These are phyloP conservation scores for Aphrophora alni DNA, from an alignment of 2,888 invertebrate genomes.

Conservation along the genomic window DNA sequence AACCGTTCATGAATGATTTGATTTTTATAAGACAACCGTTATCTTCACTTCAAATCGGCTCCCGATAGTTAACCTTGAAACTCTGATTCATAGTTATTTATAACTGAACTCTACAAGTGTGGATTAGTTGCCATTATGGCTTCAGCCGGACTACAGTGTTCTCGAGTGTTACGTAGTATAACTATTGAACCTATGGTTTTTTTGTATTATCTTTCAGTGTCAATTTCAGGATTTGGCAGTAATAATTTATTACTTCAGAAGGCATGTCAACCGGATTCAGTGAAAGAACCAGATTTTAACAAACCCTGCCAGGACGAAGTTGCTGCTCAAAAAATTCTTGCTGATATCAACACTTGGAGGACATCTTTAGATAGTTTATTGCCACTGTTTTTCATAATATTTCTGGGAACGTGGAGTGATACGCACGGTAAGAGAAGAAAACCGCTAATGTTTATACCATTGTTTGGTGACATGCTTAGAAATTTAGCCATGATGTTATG, in stretches of 20 bases:
- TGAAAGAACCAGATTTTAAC: background rate
- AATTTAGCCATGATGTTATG: conserved; percentile 24
- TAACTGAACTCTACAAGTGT: no score
- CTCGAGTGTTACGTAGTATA: background rate
- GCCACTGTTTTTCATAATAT: conserved; percentile 39
- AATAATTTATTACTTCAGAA: conserved; percentile 38
- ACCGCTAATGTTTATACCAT: conserved; percentile 43
- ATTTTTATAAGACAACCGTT: no score
- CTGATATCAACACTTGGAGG: conserved; percentile 42
- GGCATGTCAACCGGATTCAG: conserved; percentile 34
- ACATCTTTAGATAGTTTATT: conserved; percentile 33
- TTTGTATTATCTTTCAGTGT: conserved; percentile 32
- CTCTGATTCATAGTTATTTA: no score
- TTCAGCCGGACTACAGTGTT: background rate
- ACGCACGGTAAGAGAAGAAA: conserved; percentile 43
- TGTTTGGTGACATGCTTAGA: conserved; percentile 40
- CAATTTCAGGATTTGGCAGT: conserved; percentile 25
- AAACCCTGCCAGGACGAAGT: background rate
- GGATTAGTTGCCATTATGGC: no score
- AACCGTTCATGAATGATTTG: no score
- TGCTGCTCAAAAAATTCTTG: conserved; percentile 35
- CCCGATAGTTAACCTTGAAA: no score
- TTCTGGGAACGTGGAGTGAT: conserved; percentile 46
- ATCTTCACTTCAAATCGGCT: no score
- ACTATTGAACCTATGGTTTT: conserved; percentile 42